Conservation (phyloP, 1,140 invertebrate genomes). For the Ditylenchus dipsaci region DNA sequence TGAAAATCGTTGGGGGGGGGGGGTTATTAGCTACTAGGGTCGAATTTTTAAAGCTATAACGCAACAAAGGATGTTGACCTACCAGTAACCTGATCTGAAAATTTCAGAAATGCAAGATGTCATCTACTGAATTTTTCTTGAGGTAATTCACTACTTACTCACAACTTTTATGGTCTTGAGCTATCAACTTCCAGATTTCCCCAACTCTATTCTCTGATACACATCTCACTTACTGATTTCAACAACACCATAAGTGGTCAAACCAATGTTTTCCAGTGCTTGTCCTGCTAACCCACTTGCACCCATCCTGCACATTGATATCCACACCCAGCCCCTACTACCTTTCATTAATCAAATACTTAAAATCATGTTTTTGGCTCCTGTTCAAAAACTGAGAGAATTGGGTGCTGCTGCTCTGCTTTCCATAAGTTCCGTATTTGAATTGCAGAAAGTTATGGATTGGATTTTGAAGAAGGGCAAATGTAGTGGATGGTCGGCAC, state of each 20-base stretch:
- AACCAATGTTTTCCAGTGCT: constrained; percentile 37
- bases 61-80: too few relatives aligned
- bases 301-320: background rate
- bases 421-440: constrained; percentile 9
- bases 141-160: constrained; percentile 11
- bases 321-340: background rate
- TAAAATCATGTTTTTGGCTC: background rate
- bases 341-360: constrained; percentile 13
- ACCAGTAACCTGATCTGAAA: background rate
- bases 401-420: constrained; percentile 22
- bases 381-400: constrained; percentile 13
- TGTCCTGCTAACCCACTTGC: constrained; percentile 40
- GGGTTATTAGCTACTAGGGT: too few relatives aligned
- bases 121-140: constrained; percentile 43
- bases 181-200: constrained; percentile 15
- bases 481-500: background rate
- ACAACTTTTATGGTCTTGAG: background rate
- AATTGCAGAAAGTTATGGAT: constrained; percentile 16
- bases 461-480: background rate
- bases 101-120: constrained; percentile 29
- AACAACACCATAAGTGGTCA: background rate
- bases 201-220: constrained; percentile 15
- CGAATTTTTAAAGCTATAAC: too few relatives aligned
- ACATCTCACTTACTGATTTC: constrained; percentile 6
- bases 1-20: too few relatives aligned